Conservation (phyloP, 2,888 invertebrate species). For the Melanophora roralis region DNA sequence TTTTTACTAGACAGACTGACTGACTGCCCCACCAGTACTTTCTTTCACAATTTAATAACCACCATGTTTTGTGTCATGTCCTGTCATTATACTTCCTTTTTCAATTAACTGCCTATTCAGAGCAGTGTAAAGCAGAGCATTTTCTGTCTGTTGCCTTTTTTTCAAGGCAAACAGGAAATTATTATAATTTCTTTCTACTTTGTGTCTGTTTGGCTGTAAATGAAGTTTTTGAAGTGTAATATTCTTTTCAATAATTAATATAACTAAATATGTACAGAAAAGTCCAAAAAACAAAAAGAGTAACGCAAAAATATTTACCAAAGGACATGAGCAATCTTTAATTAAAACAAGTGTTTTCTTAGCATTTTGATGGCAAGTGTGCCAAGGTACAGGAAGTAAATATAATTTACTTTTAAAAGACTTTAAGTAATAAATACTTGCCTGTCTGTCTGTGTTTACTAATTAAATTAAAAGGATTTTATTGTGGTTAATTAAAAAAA, state of each 20-base stretch:
- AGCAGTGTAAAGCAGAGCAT: not conserved
- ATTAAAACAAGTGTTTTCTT: conserved; percentile 22
- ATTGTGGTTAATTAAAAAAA: not conserved
- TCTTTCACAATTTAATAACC: conserved; percentile 36
- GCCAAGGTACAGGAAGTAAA: not conserved
- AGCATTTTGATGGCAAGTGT: not conserved
- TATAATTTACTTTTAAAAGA: not conserved
- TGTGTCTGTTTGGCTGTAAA: not conserved
- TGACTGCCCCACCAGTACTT: not conserved
- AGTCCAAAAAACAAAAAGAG: not conserved
- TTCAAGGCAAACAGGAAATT: conserved; percentile 46
- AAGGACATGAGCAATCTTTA: conserved; percentile 51
- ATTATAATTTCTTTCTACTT: conserved; percentile 42
- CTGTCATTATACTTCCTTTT: conserved; percentile 51
- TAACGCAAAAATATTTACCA: conserved; percentile 7
- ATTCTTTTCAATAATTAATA: conserved; percentile 48
- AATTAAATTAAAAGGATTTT: conserved; percentile 3
- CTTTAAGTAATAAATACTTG: not conserved
- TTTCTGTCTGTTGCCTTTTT: not conserved
- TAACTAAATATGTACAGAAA: conserved; percentile 3
- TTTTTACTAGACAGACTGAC: not conserved
- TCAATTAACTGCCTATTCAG: conserved; percentile 54
- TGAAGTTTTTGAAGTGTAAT: conserved; percentile 3
- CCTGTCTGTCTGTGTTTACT: not conserved
- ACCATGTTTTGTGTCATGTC: conserved; percentile 52